Percentiles rank a stretch among this genome's conserved stretches.
Evolutionary conservation across 1,140 invertebrate genomes (phyloP).

Genomic region (Apis florea): DNA sequence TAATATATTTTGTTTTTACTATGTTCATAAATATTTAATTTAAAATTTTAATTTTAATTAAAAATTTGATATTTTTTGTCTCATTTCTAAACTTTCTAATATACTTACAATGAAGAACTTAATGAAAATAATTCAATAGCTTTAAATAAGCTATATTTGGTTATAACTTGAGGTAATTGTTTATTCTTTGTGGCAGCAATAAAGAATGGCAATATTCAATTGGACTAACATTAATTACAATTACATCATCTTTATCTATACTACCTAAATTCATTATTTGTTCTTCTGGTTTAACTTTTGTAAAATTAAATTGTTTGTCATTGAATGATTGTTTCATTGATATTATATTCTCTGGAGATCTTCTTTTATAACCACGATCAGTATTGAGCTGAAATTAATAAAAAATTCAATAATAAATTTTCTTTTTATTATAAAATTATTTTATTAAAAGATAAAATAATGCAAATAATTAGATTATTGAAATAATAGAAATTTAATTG

Average conservation of each 20-base stretch:
- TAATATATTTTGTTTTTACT: too few relatives aligned
- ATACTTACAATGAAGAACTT: constrained; percentile 80
- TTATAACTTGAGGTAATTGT: constrained; percentile 83
- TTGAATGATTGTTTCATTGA: constrained; percentile 84
- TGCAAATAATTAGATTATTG: background rate
- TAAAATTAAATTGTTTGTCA: constrained; percentile 85
- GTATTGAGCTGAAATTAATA: constrained; percentile 83
- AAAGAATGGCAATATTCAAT: constrained; percentile 85
- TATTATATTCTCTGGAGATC: constrained; percentile 82
- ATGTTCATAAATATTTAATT: background rate
- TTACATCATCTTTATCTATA: constrained; percentile 70
- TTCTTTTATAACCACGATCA: constrained; percentile 82
- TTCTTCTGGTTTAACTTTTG: constrained; percentile 82
- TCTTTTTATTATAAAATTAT: background rate
- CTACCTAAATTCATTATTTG: constrained; percentile 79
- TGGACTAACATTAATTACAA: constrained; percentile 87
- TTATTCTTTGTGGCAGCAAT: constrained; percentile 82
- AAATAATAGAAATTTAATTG: background rate
- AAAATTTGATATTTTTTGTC: background rate
- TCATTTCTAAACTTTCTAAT: background rate
- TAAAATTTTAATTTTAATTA: background rate
- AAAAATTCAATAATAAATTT: constrained; percentile 4
- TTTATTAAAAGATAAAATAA: too few relatives aligned
- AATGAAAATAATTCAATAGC: constrained; percentile 80
- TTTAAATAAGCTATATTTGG: constrained; percentile 77